Evolutionary conservation across 2,888 invertebrate genomes (phyloP).

Genomic region (Agrochola circellaris): DNA sequence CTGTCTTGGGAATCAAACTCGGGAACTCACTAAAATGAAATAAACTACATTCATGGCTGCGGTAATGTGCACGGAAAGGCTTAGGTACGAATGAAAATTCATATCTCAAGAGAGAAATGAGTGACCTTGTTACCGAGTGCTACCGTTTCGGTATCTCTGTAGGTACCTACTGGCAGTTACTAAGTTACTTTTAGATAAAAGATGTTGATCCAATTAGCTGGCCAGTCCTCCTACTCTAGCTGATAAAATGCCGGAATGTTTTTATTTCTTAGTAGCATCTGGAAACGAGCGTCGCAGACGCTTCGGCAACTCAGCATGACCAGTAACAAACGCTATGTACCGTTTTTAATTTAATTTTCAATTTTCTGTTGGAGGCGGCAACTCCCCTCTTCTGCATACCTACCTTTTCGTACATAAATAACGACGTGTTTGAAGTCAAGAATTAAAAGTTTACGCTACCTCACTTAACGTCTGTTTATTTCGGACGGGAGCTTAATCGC

Average conservation of each 20-base stretch:
- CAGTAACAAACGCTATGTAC: constrained; percentile 70
- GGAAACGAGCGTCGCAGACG: constrained; percentile 60
- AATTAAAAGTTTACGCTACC: constrained; percentile 62
- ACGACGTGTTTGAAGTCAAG: constrained; percentile 65
- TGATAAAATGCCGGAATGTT: constrained; percentile 73
- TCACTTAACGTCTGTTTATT: constrained; percentile 63
- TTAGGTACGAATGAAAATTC: constrained; percentile 54
- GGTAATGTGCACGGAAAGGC: constrained; percentile 39
- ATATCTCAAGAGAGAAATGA: constrained; percentile 59
- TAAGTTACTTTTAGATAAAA: constrained; percentile 62
- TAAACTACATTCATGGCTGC: constrained; percentile 44
- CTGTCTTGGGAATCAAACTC: constrained; percentile 49
- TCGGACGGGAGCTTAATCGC: constrained; percentile 38
- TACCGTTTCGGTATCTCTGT: constrained; percentile 24
- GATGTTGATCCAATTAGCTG: constrained; percentile 71
- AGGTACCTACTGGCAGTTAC: constrained; percentile 31
- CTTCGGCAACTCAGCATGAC: constrained; percentile 66
- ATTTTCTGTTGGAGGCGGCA: constrained; percentile 68
- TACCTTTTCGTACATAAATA: constrained; percentile 65
- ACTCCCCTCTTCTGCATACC: constrained; percentile 63
- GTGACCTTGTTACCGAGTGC: constrained; percentile 46
- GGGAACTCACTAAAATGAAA: constrained; percentile 41
- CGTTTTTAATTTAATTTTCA: constrained; percentile 77
- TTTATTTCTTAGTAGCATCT: constrained; percentile 72
- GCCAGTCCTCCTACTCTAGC: constrained; percentile 65